Evolutionary conservation across 2,888 invertebrate species (phyloP), one percentile per base, ranked within the genome.

Genomic region (Pyrgus malvae): DNA sequence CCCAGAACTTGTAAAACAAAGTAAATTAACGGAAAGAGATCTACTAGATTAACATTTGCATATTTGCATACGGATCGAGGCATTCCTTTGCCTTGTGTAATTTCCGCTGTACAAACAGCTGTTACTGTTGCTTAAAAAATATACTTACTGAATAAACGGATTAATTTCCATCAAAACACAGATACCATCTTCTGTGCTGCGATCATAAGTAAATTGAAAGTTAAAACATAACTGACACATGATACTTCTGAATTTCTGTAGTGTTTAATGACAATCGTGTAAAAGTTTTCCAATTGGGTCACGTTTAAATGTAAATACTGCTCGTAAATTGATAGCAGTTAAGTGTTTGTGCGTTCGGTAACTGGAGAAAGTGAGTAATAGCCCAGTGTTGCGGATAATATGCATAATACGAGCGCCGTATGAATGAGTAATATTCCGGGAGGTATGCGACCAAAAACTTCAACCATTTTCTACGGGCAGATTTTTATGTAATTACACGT

Each of bases 291-390:
- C 17, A 45, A 38, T 45, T 38, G 2, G 38, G 16, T 38, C 45
- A 37, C 12, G 4, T 29, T 37, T 46, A 37, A 38, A 38, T 16
- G 37, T 31, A 46, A 40, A 53, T 40, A 45, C 35, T 4, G 25
- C 33, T 55, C 45, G 48, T 53, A 58, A 55, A 55, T 49, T 45
- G 53, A 59, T 56, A 54, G 49, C 25, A 40, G 50, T 55, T 55
- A 55, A 57, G 53, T 53, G 44, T 48, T 53, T 46, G 49, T 42
- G 55, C 57, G 57, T 56, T 57, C 42, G 57, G 57, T 60, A 57
- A 60, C 46, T 27, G 48, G 60, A 54, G 60, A 60, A 60, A 60
- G 60, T 57, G 38, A 48, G 54, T 59, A 55, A 57, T 55, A 54
- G 56, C 49, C 42, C 33, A 25, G 37, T 38, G 37, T 45, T 42